Evolutionary conservation across 2,113 vertebrate species (phyloP).

Genomic region (Strix uralensis): DNA sequence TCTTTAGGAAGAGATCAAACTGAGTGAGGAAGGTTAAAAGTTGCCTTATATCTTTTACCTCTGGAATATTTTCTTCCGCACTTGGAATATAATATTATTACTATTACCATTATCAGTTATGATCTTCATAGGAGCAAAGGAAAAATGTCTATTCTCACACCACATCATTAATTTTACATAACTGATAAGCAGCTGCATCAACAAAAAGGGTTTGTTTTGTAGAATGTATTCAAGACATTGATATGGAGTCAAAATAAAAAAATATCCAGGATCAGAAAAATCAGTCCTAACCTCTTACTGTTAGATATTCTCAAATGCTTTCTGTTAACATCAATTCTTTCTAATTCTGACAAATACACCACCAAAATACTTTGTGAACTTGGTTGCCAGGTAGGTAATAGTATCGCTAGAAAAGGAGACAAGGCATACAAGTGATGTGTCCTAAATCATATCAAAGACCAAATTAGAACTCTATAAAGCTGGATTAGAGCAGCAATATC

Average conservation of each 20-base stretch:
- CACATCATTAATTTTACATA: neutral
- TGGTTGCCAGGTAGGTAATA: neutral
- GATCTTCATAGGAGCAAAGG: neutral
- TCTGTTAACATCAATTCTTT: neutral
- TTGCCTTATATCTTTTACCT: neutral
- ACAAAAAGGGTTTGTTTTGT: neutral
- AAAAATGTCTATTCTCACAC: neutral
- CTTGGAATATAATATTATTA: neutral
- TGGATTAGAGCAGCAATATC: neutral
- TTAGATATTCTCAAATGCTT: neutral
- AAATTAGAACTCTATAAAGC: neutral
- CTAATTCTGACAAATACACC: neutral
- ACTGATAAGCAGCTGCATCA: neutral
- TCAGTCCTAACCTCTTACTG: neutral
- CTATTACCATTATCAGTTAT: neutral
- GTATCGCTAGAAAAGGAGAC: neutral
- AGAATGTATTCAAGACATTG: neutral
- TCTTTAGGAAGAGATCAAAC: neutral
- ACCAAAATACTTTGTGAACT: neutral
- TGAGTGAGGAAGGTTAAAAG: neutral
- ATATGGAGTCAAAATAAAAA: neutral
- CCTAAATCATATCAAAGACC: neutral
- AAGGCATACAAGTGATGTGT: neutral
- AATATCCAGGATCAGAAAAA: neutral
- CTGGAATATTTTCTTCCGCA: neutral